Evolutionary conservation across 1,140 invertebrate genomes (phyloP).

Genomic region (Pomacea maculata): DNA sequence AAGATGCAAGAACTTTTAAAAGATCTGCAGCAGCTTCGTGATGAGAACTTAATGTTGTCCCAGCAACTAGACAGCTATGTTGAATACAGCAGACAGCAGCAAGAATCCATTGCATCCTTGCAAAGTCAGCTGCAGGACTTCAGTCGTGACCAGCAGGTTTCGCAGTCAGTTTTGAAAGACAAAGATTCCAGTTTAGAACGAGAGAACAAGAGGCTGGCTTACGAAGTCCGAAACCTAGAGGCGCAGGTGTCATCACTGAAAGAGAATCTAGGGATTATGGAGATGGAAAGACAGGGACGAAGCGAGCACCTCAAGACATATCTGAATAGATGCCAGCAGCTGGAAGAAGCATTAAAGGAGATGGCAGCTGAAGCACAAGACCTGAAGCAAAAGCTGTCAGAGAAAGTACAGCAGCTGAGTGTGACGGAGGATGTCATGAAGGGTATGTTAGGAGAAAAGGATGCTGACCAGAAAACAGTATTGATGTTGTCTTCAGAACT

Average conservation of each 20-base stretch:
- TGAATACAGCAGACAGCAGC: constrained; percentile 10
- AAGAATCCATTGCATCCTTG: constrained; percentile 8
- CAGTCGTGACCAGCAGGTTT: background rate
- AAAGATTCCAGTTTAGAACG: background rate
- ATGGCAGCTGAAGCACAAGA: constrained; percentile 24
- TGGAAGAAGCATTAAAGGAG: constrained; percentile 29
- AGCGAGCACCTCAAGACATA: constrained; percentile 29
- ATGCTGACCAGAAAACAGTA: constrained; percentile 25
- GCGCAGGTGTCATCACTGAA: constrained; percentile 32
- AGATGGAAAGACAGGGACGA: constrained; percentile 32
- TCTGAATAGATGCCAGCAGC: background rate
- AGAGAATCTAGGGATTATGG: constrained; percentile 37
- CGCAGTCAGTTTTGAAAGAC: background rate
- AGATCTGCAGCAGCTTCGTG: constrained; percentile 12
- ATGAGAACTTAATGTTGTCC: constrained; percentile 1
- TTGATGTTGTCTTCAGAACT: constrained; percentile 23
- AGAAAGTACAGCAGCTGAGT: constrained; percentile 27
- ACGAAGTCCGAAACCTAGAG: constrained; percentile 27
- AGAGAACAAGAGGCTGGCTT: constrained; percentile 12
- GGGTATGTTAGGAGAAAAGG: constrained; percentile 29
- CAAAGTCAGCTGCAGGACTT: background rate
- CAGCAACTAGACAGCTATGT: constrained; percentile 12
- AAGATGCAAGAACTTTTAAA: constrained; percentile 15
- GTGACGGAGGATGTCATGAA: constrained; percentile 33
- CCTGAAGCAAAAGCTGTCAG: constrained; percentile 24